Conservation (phyloP, 1,140 invertebrate species). For the Metaphire vulgaris region DNA sequence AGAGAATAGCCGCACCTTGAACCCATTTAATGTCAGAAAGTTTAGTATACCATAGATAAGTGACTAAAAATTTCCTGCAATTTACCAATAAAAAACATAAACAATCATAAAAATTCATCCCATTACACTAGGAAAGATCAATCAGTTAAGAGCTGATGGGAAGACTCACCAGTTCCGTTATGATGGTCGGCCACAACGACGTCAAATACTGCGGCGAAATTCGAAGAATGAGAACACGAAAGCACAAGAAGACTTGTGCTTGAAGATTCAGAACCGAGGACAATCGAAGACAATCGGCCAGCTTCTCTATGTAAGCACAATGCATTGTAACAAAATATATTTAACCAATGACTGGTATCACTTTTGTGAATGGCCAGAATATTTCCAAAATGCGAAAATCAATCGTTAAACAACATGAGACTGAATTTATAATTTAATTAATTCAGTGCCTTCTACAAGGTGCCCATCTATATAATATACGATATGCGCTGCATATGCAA, state of each 20-base stretch:
- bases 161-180: slow-evolving; percentile 71
- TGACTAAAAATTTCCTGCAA: no score
- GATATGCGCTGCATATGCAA: no score
- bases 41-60: no score
- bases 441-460: no score
- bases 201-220: slow-evolving; percentile 81
- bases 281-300: slow-evolving; percentile 75
- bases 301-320: slow-evolving; percentile 61
- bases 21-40: no score
- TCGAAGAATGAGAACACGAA: slow-evolving; percentile 76
- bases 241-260: slow-evolving; percentile 82
- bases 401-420: slow-evolving; percentile 30
- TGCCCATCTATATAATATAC: no score
- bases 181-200: slow-evolving; percentile 87
- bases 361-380: background rate
- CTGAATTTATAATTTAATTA: no score
- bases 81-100: no score
- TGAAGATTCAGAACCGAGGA: slow-evolving; percentile 74
- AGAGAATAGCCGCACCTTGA: no score
- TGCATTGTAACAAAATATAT: background rate
- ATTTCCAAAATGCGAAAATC: background rate
- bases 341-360: background rate
- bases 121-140: no score
- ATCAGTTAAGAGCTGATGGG: no score
- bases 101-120: no score